Base-by-base conservation (phyloP, 1,140 invertebrate genomes). In the Drosophila yakuba region DNA sequence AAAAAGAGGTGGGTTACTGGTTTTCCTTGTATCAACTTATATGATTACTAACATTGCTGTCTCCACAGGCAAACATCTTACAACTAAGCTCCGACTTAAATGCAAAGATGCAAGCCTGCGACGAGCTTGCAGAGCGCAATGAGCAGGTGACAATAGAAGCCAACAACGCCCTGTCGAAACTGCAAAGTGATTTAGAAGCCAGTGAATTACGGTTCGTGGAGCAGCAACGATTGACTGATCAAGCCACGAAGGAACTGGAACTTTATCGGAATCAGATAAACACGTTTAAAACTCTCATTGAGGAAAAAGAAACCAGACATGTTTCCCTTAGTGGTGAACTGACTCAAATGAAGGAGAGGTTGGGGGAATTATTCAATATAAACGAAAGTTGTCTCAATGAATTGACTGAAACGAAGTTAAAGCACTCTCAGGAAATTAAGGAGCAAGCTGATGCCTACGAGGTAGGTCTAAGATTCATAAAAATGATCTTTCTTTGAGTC, bases 141-240 rank as follows among this genome's bases (percentile, higher is more conserved):
- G 2, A 36, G 7, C 32, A 52, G 50, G 11, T 52, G 2, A 4
- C 50, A 1, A 20, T 36, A 17, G 50, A 52, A 20, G 10, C n/a
- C 15, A 35, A 52, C 12, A 52, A 52, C 1, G 32, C 12, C 14
- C 20, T 52, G 15, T 36, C 32, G 0, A 17, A 36, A 17, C 10
- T 52, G 15, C 32, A 36, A 52, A 36, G 6, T 20, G 15, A 52
- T 11, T 36, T 52, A 3, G 32, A 52, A 12, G 11, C 10, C 15
- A 17, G 11, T 15, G 10, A 52, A 36, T 3, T 20, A 4, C 15
- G 10, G 15, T 52, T 11, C 11, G 4, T 12, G 15, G 32, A 52
- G 15, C 50, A 52, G 15, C 50, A 52, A 36, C 32, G 32, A 10
- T 52, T 52, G 11, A 36, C 50, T 5, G 50, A 52, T 36, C 32